Percentiles rank a stretch among this genome's conserved stretches.
Conservation (phyloP, 2,113 vertebrate genomes). For the Anolis carolinensis region DNA sequence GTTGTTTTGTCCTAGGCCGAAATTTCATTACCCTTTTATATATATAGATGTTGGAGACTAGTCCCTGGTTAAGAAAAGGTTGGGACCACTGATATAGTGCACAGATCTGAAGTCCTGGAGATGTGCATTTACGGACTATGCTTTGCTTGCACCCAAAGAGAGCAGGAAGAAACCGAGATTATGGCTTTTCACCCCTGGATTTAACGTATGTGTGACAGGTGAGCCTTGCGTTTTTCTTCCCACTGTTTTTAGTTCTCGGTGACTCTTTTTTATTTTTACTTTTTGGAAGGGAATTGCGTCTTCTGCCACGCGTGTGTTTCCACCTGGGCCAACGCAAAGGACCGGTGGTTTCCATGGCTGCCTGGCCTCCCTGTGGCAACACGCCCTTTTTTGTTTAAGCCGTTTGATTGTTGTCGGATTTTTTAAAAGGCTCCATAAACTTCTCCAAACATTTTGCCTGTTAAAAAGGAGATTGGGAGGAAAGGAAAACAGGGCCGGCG, state of each 20-base stretch:
- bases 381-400: constrained; percentile 83
- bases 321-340: constrained; percentile 74
- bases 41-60: too few species aligned
- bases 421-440: constrained; percentile 76
- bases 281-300: constrained; percentile 1
- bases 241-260: constrained; percentile 51
- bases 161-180: fast-evolving
- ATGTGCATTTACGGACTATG: fast-evolving
- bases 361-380: constrained; percentile 64
- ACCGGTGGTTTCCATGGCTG: constrained; percentile 81
- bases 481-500: constrained; percentile 46
- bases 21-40: too few species aligned
- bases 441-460: constrained; percentile 73
- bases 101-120: background rate
- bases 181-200: background rate
- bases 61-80: too few species aligned
- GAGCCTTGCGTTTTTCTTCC: background rate
- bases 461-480: constrained; percentile 61
- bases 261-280: background rate
- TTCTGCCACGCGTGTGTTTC: constrained; percentile 61
- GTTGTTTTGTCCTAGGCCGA: too few species aligned
- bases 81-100: too few species aligned
- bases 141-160: background rate
- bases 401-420: constrained; percentile 77
- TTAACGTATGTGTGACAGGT: background rate